phyloP scores from a whole-genome alignment of 2,113 vertebrate species.

The Malurus melanocephalus region DNA sequence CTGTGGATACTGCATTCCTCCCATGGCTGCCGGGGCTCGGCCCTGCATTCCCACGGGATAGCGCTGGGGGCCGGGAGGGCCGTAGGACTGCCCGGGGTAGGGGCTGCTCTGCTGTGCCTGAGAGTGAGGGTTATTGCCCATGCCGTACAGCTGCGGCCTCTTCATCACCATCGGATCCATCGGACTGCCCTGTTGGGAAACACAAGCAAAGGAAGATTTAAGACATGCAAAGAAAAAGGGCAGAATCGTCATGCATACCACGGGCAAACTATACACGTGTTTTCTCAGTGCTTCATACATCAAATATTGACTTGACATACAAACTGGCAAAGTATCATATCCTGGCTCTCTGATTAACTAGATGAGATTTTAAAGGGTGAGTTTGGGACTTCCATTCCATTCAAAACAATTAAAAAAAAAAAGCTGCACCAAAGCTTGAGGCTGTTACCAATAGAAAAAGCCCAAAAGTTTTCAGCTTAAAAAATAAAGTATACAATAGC shows the following conservation, averaged over 20 bases:
- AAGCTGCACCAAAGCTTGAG: not conserved
- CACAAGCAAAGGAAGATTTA: not conserved
- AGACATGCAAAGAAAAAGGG: not conserved
- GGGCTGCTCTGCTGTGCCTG: slow-evolving; percentile 84
- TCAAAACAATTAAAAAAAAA: not conserved
- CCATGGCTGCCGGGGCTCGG: slow-evolving; percentile 85
- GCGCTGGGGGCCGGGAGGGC: slow-evolving; percentile 86
- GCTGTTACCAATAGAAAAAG: not conserved
- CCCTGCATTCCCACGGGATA: slow-evolving; percentile 91
- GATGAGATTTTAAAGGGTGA: not conserved
- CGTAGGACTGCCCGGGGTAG: slow-evolving; percentile 87
- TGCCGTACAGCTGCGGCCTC: slow-evolving; percentile 91
- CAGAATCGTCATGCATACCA: not conserved
- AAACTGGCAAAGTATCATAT: not conserved
- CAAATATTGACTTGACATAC: not conserved
- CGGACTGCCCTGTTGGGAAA: slow-evolving; percentile 81
- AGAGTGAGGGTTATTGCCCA: slow-evolving; percentile 88
- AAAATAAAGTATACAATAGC: not conserved
- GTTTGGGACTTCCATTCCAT: not conserved
- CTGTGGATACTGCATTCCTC: slow-evolving; percentile 89
- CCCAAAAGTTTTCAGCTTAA: not conserved
- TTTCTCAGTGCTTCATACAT: not conserved
- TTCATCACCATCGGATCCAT: slow-evolving; percentile 98
- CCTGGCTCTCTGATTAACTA: not conserved
- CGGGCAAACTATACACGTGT: accelerated